Conservation (phyloP, 2,797 vertebrate species). For the Anabas testudineus region DNA sequence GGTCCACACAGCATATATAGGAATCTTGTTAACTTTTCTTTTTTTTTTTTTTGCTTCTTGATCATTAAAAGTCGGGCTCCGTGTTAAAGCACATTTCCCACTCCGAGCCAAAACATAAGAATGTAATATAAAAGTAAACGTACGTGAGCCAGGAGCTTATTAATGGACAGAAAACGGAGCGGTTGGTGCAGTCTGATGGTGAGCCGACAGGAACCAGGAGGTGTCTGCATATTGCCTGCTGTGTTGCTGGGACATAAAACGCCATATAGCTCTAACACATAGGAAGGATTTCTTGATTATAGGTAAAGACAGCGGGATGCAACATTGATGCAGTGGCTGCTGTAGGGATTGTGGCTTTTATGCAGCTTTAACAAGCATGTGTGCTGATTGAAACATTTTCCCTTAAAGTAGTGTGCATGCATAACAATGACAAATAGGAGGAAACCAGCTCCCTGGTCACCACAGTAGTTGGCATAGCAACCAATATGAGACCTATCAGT, state of each 20-base stretch:
- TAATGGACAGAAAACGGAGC: slow-evolving; percentile 37
- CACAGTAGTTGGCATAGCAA: slow-evolving; percentile 63
- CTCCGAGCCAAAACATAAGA: slow-evolving; percentile 21
- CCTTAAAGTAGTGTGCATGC: slow-evolving; percentile 37
- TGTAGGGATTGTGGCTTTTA: slow-evolving; percentile 47
- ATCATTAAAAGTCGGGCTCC: slow-evolving; percentile 23
- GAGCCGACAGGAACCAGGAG: slow-evolving; percentile 41
- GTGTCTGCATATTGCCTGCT: slow-evolving; percentile 52
- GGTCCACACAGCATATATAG: slow-evolving; percentile 14
- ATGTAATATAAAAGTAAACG: slow-evolving; percentile 33
- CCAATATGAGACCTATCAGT: slow-evolving; percentile 38
- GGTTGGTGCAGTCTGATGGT: slow-evolving; percentile 34
- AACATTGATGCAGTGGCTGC: slow-evolving; percentile 36
- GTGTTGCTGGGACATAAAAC: slow-evolving; percentile 50
- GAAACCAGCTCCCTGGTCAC: slow-evolving; percentile 33
- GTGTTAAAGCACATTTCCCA: slow-evolving; percentile 32
- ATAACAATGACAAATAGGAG: slow-evolving; percentile 49
- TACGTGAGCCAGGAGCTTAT: slow-evolving; percentile 46
- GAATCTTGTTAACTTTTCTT: slow-evolving; percentile 18
- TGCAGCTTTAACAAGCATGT: slow-evolving; percentile 55
- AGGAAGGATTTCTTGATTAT: slow-evolving; percentile 59
- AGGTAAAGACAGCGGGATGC: slow-evolving; percentile 64
- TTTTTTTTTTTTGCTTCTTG: too few relatives aligned
- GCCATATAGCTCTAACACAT: slow-evolving; percentile 12
- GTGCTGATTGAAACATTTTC: slow-evolving; percentile 53